These are phyloP conservation scores for Phallusia fumigata DNA, from an alignment of 23 tunicate species.

Conservation along the genomic window DNA sequence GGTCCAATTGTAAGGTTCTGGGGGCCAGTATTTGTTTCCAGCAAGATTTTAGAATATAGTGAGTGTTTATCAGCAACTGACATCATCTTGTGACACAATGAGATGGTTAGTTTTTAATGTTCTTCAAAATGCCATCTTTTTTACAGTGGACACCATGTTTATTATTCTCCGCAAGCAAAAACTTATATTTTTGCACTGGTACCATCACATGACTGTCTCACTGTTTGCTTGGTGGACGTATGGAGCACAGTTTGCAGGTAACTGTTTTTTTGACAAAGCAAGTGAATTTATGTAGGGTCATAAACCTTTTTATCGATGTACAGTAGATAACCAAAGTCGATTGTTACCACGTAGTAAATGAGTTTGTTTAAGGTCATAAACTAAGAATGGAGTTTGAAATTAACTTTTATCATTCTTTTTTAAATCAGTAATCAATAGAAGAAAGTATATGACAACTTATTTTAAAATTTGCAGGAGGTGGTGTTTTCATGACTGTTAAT, in stretches of 20 bases:
- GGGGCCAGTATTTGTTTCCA: constrained; percentile 76
- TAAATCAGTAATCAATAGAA: background rate
- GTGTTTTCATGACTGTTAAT: constrained; percentile 75
- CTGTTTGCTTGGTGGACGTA: constrained; percentile 83
- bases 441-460: background rate
- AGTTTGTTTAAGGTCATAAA: no score
- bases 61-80: constrained; percentile 8
- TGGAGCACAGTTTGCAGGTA: constrained; percentile 81
- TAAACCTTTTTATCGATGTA: background rate
- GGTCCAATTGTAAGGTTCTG: constrained; percentile 76
- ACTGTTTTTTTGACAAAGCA: background rate
- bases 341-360: no score
- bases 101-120: no score
- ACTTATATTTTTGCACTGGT: constrained; percentile 90
- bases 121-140: background rate
- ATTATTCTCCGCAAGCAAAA: constrained; percentile 85
- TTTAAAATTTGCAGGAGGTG: constrained; percentile 56
- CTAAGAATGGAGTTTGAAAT: no score
- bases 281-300: background rate
- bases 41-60: constrained; percentile 87
- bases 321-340: background rate
- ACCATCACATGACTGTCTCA: constrained; percentile 84
- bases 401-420: background rate
- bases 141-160: constrained; percentile 88
- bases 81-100: no score